phyloP scores from a whole-genome alignment of 2,888 invertebrate genomes.

The Conistra vaccinii region DNA sequence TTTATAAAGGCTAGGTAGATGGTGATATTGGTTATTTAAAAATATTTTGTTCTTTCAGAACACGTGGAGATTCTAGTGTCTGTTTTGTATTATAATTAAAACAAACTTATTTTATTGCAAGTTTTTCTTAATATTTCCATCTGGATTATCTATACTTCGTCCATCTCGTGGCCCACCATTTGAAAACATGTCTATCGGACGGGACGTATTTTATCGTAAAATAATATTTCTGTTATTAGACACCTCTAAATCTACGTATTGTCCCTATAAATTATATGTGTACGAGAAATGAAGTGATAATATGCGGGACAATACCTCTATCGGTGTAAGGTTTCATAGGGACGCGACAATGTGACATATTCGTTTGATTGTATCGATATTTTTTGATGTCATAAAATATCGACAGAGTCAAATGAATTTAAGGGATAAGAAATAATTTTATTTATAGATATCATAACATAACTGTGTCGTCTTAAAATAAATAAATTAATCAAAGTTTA shows the following conservation, averaged over 20 bases:
- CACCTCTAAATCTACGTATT: constrained; percentile 82
- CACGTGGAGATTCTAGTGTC: not conserved
- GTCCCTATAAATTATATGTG: constrained; percentile 82
- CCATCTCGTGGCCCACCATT: constrained; percentile 55
- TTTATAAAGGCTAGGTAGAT: too few species aligned
- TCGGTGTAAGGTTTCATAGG: constrained; percentile 74
- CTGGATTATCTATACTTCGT: not conserved
- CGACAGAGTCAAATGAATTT: not conserved
- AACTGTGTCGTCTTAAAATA: not conserved
- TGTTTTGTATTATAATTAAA: not conserved
- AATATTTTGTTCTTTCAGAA: not conserved
- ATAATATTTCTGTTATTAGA: constrained; percentile 78
- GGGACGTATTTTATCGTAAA: constrained; percentile 75
- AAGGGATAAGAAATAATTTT: not conserved
- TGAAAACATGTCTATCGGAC: constrained; percentile 71
- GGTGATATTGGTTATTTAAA: not conserved
- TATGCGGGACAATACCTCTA: constrained; percentile 79
- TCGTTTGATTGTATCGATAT: constrained; percentile 51
- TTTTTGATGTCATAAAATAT: not conserved
- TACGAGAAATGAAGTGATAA: constrained; percentile 84
- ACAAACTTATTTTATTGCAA: not conserved
- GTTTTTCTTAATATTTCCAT: not conserved
- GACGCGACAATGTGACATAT: constrained; percentile 58
- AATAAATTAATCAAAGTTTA: constrained; percentile 8
- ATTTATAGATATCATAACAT: not conserved